Evolutionary conservation across 2,888 invertebrate species (phyloP).

Genomic region (Caenorhabditis imperialis): DNA sequence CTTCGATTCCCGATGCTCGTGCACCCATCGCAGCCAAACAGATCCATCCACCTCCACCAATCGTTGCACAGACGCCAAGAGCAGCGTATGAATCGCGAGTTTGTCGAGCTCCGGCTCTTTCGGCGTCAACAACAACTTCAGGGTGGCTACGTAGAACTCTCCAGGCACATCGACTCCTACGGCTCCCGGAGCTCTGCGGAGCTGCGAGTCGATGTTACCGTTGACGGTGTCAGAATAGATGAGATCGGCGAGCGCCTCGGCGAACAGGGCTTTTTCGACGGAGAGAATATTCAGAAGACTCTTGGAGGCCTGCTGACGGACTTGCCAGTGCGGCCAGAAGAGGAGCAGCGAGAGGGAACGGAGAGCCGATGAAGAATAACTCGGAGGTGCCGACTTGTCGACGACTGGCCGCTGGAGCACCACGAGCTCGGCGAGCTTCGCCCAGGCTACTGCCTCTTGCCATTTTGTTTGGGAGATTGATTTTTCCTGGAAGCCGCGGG

Average conservation of each 20-base stretch:
- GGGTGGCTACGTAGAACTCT: constrained; percentile 52
- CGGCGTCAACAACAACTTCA: constrained; percentile 40
- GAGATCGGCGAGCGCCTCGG: constrained; percentile 55
- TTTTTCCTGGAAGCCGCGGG: constrained; percentile 52
- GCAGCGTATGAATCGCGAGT: constrained; percentile 60
- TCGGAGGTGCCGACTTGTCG: constrained; percentile 28
- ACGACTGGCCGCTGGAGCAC: constrained; percentile 31
- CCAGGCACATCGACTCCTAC: constrained; percentile 52
- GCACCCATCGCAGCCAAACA: constrained; percentile 69
- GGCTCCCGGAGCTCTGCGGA: constrained; percentile 26
- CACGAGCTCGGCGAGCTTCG: constrained; percentile 48
- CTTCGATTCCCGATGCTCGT: constrained; percentile 53
- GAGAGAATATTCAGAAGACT: constrained; percentile 42
- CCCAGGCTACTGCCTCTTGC: constrained; percentile 59
- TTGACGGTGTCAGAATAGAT: constrained; percentile 56
- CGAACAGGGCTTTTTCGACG: constrained; percentile 48
- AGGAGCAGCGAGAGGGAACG: constrained; percentile 51
- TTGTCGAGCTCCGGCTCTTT: constrained; percentile 51
- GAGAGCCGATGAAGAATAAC: constrained; percentile 25
- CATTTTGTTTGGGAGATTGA: constrained; percentile 39
- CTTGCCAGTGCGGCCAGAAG: constrained; percentile 63
- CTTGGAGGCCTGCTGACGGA: constrained; percentile 49
- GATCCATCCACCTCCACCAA: constrained; percentile 70
- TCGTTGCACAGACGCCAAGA: constrained; percentile 59
- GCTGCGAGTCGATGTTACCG: constrained; percentile 44